These are phyloP conservation scores for Yponomeuta cagnagella DNA, from an alignment of 2,888 invertebrate genomes.

Conservation along the genomic window DNA sequence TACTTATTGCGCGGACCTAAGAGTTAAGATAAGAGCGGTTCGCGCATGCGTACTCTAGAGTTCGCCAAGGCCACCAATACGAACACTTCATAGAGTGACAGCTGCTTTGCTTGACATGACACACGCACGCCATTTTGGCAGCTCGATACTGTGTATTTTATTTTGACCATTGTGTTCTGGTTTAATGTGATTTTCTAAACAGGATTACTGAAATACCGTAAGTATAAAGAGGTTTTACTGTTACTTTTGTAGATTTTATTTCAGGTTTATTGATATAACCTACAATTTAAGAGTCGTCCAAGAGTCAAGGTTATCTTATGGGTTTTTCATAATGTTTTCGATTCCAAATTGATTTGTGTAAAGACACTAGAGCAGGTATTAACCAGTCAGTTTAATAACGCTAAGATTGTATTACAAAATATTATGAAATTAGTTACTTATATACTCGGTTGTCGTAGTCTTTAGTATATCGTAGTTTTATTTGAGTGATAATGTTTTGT, in stretches of 20 bases:
- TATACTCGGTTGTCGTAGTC: no score
- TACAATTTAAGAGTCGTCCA: neutral
- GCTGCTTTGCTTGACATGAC: neutral
- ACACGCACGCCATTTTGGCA: constrained; percentile 1
- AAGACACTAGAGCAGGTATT: neutral
- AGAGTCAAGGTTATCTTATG: neutral
- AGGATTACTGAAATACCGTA: neutral
- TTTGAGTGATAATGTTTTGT: no score
- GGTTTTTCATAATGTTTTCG: neutral
- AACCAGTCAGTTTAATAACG: no score
- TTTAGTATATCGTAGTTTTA: no score
- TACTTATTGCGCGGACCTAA: neutral
- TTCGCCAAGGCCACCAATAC: constrained; percentile 50
- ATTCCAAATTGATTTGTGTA: neutral
- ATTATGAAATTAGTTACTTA: no score
- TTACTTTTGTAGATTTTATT: neutral
- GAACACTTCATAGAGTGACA: constrained; percentile 24
- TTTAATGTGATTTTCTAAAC: neutral
- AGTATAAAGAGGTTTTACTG: neutral
- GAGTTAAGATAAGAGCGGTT: neutral
- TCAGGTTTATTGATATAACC: neutral
- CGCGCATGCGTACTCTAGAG: constrained; percentile 62
- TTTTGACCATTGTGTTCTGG: neutral
- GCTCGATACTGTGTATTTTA: neutral
- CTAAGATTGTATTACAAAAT: no score